These are phyloP conservation scores for Vidua macroura DNA, from an alignment of 2,113 vertebrate species.

Conservation along the genomic window DNA sequence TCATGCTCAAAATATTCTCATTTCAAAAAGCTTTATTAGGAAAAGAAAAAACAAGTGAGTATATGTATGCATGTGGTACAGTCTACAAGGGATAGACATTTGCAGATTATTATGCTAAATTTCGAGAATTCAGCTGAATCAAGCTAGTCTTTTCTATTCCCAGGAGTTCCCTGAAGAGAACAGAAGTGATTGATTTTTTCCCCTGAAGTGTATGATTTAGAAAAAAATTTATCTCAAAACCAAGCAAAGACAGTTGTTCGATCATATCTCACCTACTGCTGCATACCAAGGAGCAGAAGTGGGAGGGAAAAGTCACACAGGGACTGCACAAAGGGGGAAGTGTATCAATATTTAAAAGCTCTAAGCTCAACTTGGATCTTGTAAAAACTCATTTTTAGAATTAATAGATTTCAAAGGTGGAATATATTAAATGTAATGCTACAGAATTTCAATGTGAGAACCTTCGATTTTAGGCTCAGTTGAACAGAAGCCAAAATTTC, in stretches of 20 bases:
- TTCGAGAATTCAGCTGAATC: constrained; percentile 34
- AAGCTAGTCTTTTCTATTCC: constrained; percentile 10
- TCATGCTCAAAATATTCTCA: neutral
- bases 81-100: constrained; percentile 27
- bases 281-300: constrained; percentile 24
- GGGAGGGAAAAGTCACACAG: neutral
- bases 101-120: constrained; percentile 17
- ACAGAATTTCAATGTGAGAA: neutral
- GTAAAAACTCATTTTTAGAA: constrained; percentile 44
- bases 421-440: constrained; percentile 44
- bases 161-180: constrained; percentile 17
- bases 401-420: constrained; percentile 26
- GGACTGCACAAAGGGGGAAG: constrained; percentile 12
- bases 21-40: neutral
- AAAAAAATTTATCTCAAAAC: neutral
- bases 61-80: neutral
- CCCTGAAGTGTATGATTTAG: neutral
- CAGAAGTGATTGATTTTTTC: constrained; percentile 18
- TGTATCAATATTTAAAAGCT: constrained; percentile 32
- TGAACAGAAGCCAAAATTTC: neutral
- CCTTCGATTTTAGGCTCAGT: neutral
- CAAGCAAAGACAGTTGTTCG: constrained; percentile 27
- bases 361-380: neutral
- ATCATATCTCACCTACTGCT: constrained; percentile 29
- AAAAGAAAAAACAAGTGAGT: neutral